Base-by-base conservation (phyloP, 2,888 invertebrate genomes). In the Pristionchus japonicus region DNA sequence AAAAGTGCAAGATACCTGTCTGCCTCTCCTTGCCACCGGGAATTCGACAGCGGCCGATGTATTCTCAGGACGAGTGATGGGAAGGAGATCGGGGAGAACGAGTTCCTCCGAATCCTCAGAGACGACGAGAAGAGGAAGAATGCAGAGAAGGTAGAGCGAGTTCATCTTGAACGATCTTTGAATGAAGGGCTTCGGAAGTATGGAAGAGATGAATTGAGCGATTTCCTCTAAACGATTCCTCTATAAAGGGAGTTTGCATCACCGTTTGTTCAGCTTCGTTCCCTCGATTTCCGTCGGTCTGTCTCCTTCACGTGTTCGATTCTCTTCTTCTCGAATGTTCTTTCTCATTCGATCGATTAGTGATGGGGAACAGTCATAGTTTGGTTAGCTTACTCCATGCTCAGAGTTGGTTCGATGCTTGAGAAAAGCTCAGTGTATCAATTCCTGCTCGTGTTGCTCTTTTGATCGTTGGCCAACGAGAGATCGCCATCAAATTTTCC, bases 1-100 rank as follows among this genome's bases (percentile, higher is more conserved):
- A 31, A 82, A 43, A 20, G 1, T 2, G 27, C 1, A 15, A 1
- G 17, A 40, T 47, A 84, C 84, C 86, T 86, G 86, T 86, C 86
- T 64, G 40, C 64, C 86, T 67, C 67, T 40, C 27, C 86, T 40
- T 1, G 17, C 9, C 9, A 86, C 34, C 27, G 86, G 86, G 67
- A 86, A 86, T 23, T 67, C 86, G 1, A 86, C 67, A 20, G 61
- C 84, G 20, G 61, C 84, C 0, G 84, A 84, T 37, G 84, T 57
- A 15, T 84, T 84, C 23, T 34, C 84, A 20, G 84, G 61, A 6
- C 7, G 57, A 61, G 40, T n/a, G 84, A 84, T 84, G 40, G 84
- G 84, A 27, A 80, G 47, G 47, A 80, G 47, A 15, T 37, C 37
- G 74, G 74, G 37, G 34, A 52, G 17, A 37, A 31, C 34, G n/a